phyloP scores from a whole-genome alignment of 2,113 vertebrate genomes.

The Phaethornis superciliosus region DNA sequence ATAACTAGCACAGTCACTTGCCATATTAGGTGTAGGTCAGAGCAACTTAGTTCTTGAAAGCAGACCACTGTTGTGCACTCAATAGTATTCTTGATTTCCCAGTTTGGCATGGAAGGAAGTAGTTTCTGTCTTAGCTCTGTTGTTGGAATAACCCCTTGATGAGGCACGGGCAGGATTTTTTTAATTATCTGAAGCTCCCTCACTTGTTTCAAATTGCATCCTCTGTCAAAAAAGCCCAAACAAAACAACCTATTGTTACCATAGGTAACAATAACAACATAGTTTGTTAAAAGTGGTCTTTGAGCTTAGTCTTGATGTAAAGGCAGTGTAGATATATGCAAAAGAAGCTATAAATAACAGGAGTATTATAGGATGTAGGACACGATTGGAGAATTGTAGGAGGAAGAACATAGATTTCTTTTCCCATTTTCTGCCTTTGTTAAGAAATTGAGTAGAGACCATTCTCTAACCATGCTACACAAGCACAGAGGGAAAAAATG shows the following conservation, averaged over 20 bases:
- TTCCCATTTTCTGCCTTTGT: not conserved
- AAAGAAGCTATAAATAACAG: not conserved
- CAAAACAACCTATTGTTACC: not conserved
- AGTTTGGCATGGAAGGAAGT: not conserved
- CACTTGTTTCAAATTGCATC: not conserved
- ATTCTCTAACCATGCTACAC: not conserved
- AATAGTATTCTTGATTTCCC: not conserved
- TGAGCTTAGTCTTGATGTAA: not conserved
- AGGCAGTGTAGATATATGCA: not conserved
- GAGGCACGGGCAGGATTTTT: not conserved
- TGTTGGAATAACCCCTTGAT: not conserved
- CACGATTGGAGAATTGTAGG: no score
- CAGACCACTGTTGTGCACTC: not conserved
- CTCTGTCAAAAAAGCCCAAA: not conserved
- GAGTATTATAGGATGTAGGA: not conserved
- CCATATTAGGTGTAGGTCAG: not conserved
- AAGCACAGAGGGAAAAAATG: not conserved
- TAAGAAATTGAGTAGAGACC: not conserved
- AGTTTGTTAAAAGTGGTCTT: not conserved
- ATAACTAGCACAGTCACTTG: not conserved
- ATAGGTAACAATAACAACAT: no score
- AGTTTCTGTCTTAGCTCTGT: not conserved
- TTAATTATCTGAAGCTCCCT: not conserved
- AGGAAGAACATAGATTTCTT: no score
- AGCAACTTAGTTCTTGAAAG: not conserved